Base-by-base conservation (phyloP, 2,888 invertebrate genomes). In the Tortricodes alternella region DNA sequence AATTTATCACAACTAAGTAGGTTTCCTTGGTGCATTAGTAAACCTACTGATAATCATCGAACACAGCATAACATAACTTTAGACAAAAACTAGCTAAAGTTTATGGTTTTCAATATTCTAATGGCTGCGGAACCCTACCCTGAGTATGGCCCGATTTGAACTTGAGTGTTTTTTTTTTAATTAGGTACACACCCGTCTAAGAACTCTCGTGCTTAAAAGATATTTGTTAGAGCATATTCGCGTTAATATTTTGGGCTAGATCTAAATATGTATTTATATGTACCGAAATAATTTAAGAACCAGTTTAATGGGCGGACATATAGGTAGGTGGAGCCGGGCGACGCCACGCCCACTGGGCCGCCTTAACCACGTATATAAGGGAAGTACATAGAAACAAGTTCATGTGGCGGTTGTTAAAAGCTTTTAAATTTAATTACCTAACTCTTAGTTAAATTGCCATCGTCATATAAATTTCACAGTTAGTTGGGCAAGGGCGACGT, bases 291-390 rank as follows among this genome's bases (percentile, higher is more conserved):
- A 78, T 18, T 81, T 78, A 71, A 68, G 62, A 81, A 86, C 84
- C 78, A 62, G 85, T 83, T 35, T 80, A 35, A 70, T 64, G 61
- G 67, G 65, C 70, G 71, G 78, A 65, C 67, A 69, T 64, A 59
- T 67, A 62, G 64, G 64, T 71, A 72, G 87, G 87, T 68, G 80
- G 84, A 65, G 72, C 66, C 57, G 29, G 34, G 15, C 9, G 3
- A 13, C 15, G 75, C 76, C 84, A 84, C 87, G 87, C 87, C 87
- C 67, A 63, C 19, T 27, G 57, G 38, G 18, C 73, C 80, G 76
- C 80, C 84, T 68, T 69, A 32, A 21, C 34, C 29, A 5, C 34
- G n/a, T 56, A 50, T 23, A 43, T 49, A 55, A 55, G 13, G 13
- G 7, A 35, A 38, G 8, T 50, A 56, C 21, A 56, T 50, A 50